These are phyloP conservation scores for Diplodus sargus DNA, from an alignment of 2,797 vertebrate genomes.

Conservation along the genomic window DNA sequence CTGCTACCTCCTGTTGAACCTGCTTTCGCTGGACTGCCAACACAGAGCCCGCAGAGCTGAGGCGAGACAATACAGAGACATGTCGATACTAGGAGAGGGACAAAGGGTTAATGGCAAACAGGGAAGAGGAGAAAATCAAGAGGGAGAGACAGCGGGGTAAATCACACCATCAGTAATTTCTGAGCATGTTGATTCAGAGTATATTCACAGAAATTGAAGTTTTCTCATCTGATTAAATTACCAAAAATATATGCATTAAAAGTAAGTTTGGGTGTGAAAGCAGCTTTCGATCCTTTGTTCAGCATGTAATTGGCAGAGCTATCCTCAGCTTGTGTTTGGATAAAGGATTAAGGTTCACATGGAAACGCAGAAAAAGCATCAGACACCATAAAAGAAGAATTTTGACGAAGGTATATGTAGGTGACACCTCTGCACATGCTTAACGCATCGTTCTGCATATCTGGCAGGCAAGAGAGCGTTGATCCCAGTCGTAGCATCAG, in stretches of 20 bases:
- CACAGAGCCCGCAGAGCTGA: slow-evolving; percentile 14
- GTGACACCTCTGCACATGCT: not conserved
- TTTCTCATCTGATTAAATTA: slow-evolving; percentile 2
- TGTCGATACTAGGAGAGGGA: not conserved
- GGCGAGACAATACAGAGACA: not conserved
- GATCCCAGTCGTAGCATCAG: slow-evolving; percentile 9
- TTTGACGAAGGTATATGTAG: not conserved
- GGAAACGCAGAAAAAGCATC: not conserved
- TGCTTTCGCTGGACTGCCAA: slow-evolving; percentile 27
- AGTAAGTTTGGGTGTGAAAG: not conserved
- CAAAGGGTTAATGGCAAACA: not conserved
- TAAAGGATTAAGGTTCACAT: not conserved
- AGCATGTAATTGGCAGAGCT: not conserved
- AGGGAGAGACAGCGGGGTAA: not conserved
- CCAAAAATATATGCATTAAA: not conserved
- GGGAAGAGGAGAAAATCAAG: not conserved
- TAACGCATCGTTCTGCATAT: not conserved
- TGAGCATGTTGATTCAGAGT: not conserved
- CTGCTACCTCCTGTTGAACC: slow-evolving; percentile 56
- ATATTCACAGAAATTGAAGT: not conserved
- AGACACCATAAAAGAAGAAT: not conserved
- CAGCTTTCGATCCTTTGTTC: not conserved
- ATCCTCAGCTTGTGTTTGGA: not conserved
- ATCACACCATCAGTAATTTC: not conserved
- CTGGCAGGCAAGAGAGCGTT: not conserved